phyloP scores from a whole-genome alignment of 2,113 vertebrate species.

The Axis porcinus region DNA sequence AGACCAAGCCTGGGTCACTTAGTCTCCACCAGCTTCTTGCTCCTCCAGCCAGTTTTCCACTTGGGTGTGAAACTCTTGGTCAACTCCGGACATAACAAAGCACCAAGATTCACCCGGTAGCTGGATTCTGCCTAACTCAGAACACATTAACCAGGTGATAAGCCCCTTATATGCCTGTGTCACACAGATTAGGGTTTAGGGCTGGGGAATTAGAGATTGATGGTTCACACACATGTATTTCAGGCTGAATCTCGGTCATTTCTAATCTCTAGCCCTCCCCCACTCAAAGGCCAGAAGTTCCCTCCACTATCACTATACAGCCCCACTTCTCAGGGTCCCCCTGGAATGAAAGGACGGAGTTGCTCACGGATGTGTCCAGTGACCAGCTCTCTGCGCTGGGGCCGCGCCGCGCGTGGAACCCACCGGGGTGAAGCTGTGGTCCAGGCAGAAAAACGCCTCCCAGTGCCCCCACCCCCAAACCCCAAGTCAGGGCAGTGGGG shows the following conservation, averaged over 20 bases:
- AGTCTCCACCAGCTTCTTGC: neutral
- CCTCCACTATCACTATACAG: neutral
- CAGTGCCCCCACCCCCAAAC: neutral
- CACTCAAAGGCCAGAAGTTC: neutral
- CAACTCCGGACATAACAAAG: neutral
- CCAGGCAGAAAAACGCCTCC: neutral
- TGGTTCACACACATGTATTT: neutral
- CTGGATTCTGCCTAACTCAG: neutral
- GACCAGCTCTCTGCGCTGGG: neutral
- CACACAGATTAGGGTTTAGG: neutral
- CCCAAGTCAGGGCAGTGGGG: neutral
- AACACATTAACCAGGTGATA: neutral
- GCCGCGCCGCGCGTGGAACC: neutral
- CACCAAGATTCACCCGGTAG: neutral
- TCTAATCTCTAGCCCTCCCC: neutral
- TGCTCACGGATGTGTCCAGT: neutral
- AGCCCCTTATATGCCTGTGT: accelerated
- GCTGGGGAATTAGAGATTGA: neutral
- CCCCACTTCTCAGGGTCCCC: neutral
- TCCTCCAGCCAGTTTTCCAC: neutral
- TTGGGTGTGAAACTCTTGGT: neutral
- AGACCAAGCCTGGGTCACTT: too few relatives aligned
- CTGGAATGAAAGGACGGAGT: neutral
- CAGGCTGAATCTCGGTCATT: neutral
- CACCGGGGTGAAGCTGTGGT: accelerated